Percentiles rank a stretch among this genome's conserved stretches.
phyloP scores from a whole-genome alignment of 2,797 vertebrate genomes.

The Silurus aristotelis region DNA sequence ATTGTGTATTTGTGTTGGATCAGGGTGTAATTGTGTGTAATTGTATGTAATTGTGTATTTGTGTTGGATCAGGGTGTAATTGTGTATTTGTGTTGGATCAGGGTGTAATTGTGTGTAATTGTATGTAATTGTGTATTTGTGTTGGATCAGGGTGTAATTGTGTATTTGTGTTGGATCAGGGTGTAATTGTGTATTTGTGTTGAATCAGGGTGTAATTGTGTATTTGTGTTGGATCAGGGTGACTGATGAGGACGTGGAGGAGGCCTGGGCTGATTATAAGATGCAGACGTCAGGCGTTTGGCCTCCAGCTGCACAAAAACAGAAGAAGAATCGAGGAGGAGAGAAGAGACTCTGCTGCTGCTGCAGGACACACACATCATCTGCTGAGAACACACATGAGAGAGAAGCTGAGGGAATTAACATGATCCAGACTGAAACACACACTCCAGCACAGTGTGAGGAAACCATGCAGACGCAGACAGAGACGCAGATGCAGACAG shows the following conservation, averaged over 20 bases:
- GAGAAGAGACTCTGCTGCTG: slow-evolving; percentile 27
- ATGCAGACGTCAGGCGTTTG: slow-evolving; percentile 44
- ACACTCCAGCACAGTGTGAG: not conserved
- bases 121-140: no score
- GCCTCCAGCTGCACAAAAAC: slow-evolving; percentile 40
- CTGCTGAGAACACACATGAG: not conserved
- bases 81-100: no score
- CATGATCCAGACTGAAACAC: not conserved
- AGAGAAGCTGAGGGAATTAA: not conserved
- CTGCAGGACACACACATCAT: not conserved
- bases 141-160: not conserved
- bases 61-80: no score
- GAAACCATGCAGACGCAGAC: not conserved
- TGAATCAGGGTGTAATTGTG: not conserved
- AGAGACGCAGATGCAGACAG: not conserved
- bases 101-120: no score
- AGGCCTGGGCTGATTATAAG: not conserved
- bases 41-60: no score
- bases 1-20: no score
- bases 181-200: not conserved
- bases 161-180: not conserved
- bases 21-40: no score
- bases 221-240: slow-evolving; percentile 32
- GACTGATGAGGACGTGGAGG: slow-evolving; percentile 45
- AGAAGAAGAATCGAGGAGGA: not conserved